A percentile compares a stretch with the other conserved stretches of the same genome.
Evolutionary conservation across 2,797 vertebrate genomes (phyloP).

Genomic region (Graptemys geographica): DNA sequence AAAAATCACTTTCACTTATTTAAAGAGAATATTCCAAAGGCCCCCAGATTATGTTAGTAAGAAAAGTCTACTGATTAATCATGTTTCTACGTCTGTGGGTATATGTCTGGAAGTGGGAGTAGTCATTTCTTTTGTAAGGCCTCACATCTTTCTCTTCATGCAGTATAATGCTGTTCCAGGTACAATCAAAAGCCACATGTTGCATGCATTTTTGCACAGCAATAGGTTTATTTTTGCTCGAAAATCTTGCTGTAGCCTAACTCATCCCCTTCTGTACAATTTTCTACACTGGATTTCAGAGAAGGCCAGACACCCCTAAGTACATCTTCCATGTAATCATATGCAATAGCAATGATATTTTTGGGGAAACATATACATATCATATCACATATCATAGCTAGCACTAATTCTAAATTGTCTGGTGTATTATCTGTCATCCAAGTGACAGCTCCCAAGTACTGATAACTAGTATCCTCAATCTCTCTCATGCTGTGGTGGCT

Average conservation of each 20-base stretch:
- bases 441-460: background rate
- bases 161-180: no score
- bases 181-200: no score
- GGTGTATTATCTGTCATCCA: background rate
- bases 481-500: fast-evolving
- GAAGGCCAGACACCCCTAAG: background rate
- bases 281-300: background rate
- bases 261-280: no score
- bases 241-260: no score
- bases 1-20: background rate
- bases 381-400: background rate
- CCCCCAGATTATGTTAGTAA: background rate
- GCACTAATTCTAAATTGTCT: background rate
- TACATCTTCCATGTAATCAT: background rate
- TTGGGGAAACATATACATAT: background rate
- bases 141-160: no score
- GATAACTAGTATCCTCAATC: background rate
- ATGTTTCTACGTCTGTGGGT: no score
- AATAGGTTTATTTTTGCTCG: no score
- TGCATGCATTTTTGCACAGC: no score
- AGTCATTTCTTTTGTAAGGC: no score
- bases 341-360: background rate
- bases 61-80: no score
- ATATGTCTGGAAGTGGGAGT: no score
- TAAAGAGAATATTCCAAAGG: background rate